These are phyloP conservation scores for Lordiphosa mommai DNA, from an alignment of 1,140 invertebrate genomes.

Conservation along the genomic window DNA sequence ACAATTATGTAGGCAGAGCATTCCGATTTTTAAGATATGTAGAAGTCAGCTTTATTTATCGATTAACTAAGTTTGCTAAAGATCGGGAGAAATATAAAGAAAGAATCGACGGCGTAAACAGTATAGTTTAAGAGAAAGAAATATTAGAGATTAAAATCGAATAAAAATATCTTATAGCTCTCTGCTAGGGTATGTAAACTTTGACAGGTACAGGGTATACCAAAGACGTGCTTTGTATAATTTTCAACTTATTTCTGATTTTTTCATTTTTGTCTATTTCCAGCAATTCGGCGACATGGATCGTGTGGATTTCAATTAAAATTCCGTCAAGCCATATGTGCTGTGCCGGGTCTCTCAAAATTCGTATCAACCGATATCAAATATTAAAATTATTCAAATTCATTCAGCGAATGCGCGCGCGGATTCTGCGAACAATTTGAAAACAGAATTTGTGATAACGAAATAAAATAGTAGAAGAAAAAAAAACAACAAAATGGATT, in stretches of 20 bases:
- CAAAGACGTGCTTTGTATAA: neutral
- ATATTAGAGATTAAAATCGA: too few species aligned
- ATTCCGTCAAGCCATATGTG: constrained; percentile 52
- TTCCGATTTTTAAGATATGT: too few species aligned
- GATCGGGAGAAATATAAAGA: too few species aligned
- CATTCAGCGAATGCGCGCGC: constrained; percentile 46
- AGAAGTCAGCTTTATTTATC: too few species aligned
- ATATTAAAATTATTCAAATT: constrained; percentile 70
- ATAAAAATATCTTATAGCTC: too few species aligned
- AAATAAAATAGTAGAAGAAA: neutral
- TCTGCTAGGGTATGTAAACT: neutral
- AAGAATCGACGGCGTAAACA: too few species aligned
- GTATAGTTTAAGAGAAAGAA: too few species aligned
- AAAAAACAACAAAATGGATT: constrained; percentile 39
- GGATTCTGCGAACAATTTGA: constrained; percentile 39
- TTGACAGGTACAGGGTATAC: neutral
- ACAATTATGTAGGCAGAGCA: too few species aligned
- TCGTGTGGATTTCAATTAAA: constrained; percentile 67
- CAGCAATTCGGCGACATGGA: constrained; percentile 60
- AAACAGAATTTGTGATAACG: constrained; percentile 16
- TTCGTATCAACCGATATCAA: constrained; percentile 52
- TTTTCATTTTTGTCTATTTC: constrained; percentile 54
- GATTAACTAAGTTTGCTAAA: too few species aligned
- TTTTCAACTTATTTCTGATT: constrained; percentile 26
- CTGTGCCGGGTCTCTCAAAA: constrained; percentile 8